Conservation (phyloP, 2,797 vertebrate species). For the Naso thynnoides region DNA sequence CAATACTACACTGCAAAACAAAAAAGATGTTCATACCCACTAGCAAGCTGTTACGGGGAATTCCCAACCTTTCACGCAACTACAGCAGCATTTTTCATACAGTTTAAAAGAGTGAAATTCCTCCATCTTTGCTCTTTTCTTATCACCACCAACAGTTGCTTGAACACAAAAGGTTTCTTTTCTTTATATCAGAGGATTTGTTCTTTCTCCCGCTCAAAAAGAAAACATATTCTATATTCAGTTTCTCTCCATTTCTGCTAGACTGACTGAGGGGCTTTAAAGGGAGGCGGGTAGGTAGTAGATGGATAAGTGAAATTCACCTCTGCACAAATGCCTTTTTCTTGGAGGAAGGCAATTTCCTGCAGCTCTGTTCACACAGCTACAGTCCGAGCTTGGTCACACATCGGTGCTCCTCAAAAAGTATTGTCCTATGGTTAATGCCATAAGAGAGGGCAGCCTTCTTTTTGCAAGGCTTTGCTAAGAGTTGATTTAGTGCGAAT, state of each 20-base stretch:
- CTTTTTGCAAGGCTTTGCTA: conserved; percentile 14
- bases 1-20: conserved; percentile 47
- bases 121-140: conserved; percentile 31
- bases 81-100: conserved; percentile 18
- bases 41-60: conserved; percentile 23
- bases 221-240: conserved; percentile 45
- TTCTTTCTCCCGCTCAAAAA: conserved; percentile 25
- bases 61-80: conserved; percentile 32
- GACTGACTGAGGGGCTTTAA: conserved; percentile 52
- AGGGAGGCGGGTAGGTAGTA: conserved; percentile 48
- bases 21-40: conserved; percentile 26
- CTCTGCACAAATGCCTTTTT: conserved; percentile 67
- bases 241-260: conserved; percentile 50
- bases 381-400: conserved; percentile 67
- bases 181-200: conserved; percentile 49
- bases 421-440: conserved; percentile 51
- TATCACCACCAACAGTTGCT: conserved; percentile 28
- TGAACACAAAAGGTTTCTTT: conserved; percentile 16
- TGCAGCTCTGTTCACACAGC: conserved; percentile 54
- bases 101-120: conserved; percentile 20
- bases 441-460: conserved; percentile 30
- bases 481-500: conserved; percentile 37
- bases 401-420: conserved; percentile 51
- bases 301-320: conserved; percentile 79
- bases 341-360: conserved; percentile 77